Evolutionary conservation across 2,113 vertebrate species (phyloP).

Genomic region (Eurypyga helias): DNA sequence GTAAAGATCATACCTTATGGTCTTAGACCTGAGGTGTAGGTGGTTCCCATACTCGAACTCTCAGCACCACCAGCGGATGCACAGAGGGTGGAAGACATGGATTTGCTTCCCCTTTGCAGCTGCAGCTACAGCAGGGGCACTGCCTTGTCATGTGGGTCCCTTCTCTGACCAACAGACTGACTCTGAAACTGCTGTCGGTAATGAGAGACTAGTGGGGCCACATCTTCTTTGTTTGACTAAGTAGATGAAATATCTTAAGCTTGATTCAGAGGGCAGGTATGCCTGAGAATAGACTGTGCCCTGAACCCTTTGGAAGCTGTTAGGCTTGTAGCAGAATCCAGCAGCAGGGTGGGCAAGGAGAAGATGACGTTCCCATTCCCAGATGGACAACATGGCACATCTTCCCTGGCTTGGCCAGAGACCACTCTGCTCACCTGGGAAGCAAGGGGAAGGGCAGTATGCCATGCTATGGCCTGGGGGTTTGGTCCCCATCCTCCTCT

Average conservation of each 20-base stretch:
- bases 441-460: background rate
- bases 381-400: background rate
- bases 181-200: background rate
- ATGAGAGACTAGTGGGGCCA: background rate
- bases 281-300: background rate
- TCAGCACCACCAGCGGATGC: background rate
- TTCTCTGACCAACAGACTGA: constrained; percentile 21
- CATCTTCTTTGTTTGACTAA: background rate
- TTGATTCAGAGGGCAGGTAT: background rate
- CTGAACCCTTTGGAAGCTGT: background rate
- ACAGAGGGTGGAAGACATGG: background rate
- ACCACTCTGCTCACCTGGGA: background rate
- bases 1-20: background rate
- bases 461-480: rapidly evolving
- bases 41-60: background rate
- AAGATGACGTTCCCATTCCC: background rate
- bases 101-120: background rate
- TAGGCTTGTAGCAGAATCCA: background rate
- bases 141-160: background rate
- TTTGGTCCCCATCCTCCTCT: background rate
- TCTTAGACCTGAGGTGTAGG: background rate
- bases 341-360: background rate
- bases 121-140: background rate
- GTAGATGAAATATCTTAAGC: background rate
- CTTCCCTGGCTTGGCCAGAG: background rate